These are phyloP conservation scores for Acanthisitta chloris DNA, from an alignment of 2,113 vertebrate genomes.

Conservation along the genomic window DNA sequence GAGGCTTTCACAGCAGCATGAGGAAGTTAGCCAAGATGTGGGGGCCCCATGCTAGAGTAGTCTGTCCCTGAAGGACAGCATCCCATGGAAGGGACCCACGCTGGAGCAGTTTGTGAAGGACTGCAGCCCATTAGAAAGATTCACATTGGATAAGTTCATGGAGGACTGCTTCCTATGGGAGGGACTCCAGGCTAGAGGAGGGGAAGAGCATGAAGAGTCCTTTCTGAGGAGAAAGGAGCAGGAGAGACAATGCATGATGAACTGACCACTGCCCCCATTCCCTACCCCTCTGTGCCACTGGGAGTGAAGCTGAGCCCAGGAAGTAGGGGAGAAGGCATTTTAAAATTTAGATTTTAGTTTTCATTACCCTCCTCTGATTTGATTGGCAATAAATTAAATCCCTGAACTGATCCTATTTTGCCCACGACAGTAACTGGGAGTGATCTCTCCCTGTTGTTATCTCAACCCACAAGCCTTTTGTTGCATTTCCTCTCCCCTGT, in stretches of 20 bases:
- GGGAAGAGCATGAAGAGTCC: rapidly evolving
- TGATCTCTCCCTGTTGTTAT: neutral
- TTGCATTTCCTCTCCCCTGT: neutral
- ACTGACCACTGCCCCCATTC: neutral
- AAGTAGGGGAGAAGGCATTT: neutral
- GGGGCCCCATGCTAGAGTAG: rapidly evolving
- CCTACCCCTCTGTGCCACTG: neutral
- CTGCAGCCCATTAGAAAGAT: neutral
- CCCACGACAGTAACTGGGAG: rapidly evolving
- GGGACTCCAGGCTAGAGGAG: neutral
- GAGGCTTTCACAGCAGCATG: neutral
- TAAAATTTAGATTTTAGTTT: neutral
- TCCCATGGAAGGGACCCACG: rapidly evolving
- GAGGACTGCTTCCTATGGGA: neutral
- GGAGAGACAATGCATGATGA: neutral
- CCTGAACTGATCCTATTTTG: neutral
- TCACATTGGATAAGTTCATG: rapidly evolving
- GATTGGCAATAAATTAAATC: neutral
- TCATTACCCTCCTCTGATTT: neutral
- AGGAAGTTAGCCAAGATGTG: neutral
- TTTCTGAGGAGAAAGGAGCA: neutral
- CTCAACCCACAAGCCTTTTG: neutral
- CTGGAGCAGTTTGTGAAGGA: neutral
- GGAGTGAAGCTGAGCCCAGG: neutral
- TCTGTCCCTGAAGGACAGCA: neutral